phyloP scores from a whole-genome alignment of 2,113 vertebrate species.

The Asarcornis scutulata region DNA sequence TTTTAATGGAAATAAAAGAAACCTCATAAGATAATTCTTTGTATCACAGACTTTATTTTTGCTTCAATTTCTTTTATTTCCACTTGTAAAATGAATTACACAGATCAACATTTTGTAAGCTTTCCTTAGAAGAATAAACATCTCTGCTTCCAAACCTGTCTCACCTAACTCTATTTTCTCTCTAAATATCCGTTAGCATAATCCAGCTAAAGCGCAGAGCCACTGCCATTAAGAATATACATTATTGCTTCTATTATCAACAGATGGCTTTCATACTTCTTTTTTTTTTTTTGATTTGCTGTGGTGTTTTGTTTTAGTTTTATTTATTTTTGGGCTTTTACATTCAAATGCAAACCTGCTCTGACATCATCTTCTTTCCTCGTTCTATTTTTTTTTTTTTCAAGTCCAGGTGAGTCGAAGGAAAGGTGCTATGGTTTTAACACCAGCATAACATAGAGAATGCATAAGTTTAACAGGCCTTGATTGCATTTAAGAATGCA shows the following conservation, averaged over 20 bases:
- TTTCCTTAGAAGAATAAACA: constrained; percentile 18
- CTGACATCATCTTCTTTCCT: not conserved
- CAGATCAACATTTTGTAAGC: not conserved
- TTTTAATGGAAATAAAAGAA: constrained; percentile 62
- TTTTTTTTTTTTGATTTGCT: not conserved
- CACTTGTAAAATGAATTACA: constrained; percentile 19
- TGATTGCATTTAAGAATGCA: not conserved
- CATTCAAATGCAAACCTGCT: not conserved
- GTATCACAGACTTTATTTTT: not conserved
- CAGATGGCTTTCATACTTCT: not conserved
- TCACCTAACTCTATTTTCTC: not conserved
- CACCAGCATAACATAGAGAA: not conserved
- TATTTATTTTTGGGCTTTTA: not conserved
- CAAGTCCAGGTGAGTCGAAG: not conserved
- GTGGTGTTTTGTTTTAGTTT: too few species aligned
- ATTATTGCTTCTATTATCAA: not conserved
- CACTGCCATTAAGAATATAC: constrained; percentile 2
- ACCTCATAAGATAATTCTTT: not conserved
- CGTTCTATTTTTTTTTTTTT: not conserved
- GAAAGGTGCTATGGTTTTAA: not conserved
- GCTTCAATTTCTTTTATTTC: constrained; percentile 57
- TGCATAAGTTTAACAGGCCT: not conserved
- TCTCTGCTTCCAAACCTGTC: constrained; percentile 36
- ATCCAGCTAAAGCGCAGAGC: constrained; percentile 40
- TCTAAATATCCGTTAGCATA: constrained; percentile 4